Percentiles rank a stretch among this genome's conserved stretches.
phyloP scores from a whole-genome alignment of 2,113 vertebrate species.

The Myxocyprinus asiaticus region DNA sequence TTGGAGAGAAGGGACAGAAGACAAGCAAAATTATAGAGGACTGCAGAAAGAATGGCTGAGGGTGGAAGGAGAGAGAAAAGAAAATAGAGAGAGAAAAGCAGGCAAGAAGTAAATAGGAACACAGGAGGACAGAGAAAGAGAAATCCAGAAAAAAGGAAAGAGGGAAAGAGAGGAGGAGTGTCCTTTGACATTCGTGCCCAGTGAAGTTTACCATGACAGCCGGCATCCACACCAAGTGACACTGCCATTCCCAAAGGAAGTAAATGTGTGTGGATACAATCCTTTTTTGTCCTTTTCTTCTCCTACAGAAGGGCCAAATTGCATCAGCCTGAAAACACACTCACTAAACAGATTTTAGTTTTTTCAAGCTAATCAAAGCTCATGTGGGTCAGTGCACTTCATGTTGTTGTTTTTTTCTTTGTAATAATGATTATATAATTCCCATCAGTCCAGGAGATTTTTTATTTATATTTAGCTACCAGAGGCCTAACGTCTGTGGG shows the following conservation, averaged over 20 bases:
- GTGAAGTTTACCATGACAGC: constrained; percentile 45
- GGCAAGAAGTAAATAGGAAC: constrained; percentile 6
- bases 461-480: constrained; percentile 42
- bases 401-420: not conserved
- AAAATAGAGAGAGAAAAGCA: constrained; percentile 23
- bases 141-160: constrained; percentile 33
- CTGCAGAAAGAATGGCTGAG: not conserved
- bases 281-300: constrained; percentile 23
- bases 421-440: constrained; percentile 42
- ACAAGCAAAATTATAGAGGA: constrained; percentile 8
- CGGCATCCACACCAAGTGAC: constrained; percentile 41
- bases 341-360: constrained; percentile 1
- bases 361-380: constrained; percentile 9
- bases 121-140: constrained; percentile 10
- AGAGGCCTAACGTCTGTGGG: constrained; percentile 5
- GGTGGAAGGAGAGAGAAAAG: constrained; percentile 23
- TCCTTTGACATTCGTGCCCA: constrained; percentile 44
- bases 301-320: constrained; percentile 17
- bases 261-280: constrained; percentile 48
- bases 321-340: not conserved
- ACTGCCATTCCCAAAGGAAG: constrained; percentile 55
- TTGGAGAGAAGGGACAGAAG: not conserved
- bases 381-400: constrained; percentile 29
- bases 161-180: constrained; percentile 30
- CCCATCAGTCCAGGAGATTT: constrained; percentile 44